A percentile compares a stretch with the other conserved stretches of the same genome.
Conservation (phyloP, 2,888 invertebrate species). For the Lithophane leautieri region DNA sequence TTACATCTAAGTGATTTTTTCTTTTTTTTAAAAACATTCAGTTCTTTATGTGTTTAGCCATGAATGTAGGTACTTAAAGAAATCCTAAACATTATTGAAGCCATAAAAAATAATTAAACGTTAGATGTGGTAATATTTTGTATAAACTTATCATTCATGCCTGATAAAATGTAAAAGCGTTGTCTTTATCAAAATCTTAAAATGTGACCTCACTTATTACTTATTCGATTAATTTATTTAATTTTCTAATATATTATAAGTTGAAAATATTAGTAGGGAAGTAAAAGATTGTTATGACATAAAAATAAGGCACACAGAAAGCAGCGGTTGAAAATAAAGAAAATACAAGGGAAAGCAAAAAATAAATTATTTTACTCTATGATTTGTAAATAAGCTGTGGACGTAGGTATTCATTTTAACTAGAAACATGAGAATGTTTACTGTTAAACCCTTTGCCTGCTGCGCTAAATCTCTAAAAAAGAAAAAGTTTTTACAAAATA, state of each 20-base stretch:
- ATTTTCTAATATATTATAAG: background rate
- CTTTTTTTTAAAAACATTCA: background rate
- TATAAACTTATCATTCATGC: conserved; percentile 25
- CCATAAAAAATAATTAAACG: background rate
- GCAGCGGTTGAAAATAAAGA: conserved; percentile 50
- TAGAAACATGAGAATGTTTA: conserved; percentile 8
- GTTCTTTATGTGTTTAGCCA: background rate
- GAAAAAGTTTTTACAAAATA: background rate
- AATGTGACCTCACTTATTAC: background rate
- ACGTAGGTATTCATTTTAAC: conserved; percentile 29
- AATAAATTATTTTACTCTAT: conserved; percentile 12
- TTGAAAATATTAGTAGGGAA: background rate
- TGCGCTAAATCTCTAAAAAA: background rate
- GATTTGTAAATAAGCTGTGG: conserved; percentile 41
- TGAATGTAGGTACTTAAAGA: background rate
- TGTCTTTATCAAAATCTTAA: background rate
- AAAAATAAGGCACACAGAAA: conserved; percentile 60
- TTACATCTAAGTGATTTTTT: background rate
- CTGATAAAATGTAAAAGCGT: conserved; percentile 24
- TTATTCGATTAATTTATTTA: background rate
- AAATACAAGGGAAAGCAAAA: conserved; percentile 46
- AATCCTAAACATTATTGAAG: background rate
- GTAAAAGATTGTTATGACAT: conserved; percentile 27
- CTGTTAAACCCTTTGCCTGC: conserved; percentile 17
- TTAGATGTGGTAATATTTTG: conserved; percentile 54